A percentile compares a stretch with the other conserved stretches of the same genome.
phyloP scores from a whole-genome alignment of 2,797 vertebrate genomes.

The Bradypodion pumilum region DNA sequence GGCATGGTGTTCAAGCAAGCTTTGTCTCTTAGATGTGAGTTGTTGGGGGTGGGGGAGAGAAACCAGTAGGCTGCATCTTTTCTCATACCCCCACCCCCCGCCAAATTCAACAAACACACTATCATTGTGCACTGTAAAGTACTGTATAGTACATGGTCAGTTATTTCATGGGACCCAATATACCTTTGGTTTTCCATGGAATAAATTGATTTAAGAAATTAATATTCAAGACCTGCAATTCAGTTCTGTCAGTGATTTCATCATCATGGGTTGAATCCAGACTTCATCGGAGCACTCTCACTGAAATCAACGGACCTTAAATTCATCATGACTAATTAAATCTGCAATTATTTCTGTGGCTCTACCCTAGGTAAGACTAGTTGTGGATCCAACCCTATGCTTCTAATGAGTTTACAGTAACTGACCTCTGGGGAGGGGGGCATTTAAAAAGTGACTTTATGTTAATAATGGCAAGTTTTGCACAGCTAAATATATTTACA shows the following conservation, averaged over 20 bases:
- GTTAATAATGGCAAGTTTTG: not conserved
- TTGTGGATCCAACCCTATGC: not conserved
- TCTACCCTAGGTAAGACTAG: not conserved
- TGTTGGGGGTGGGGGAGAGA: too few relatives aligned
- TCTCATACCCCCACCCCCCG: too few relatives aligned
- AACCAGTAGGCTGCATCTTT: too few relatives aligned
- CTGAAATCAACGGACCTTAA: not conserved
- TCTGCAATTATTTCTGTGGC: not conserved
- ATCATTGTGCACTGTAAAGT: too few relatives aligned
- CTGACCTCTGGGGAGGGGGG: not conserved
- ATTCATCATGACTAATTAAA: not conserved
- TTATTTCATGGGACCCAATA: not conserved
- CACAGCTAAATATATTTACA: not conserved
- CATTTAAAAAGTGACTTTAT: rapidly evolving
- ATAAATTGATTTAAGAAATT: not conserved
- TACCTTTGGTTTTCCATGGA: not conserved
- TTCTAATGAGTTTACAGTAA: not conserved
- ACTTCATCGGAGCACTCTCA: not conserved
- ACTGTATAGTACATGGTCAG: not conserved
- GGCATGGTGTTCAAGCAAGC: too few relatives aligned
- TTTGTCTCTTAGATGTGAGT: too few relatives aligned
- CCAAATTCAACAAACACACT: too few relatives aligned
- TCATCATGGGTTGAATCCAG: not conserved
- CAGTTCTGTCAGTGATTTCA: not conserved
- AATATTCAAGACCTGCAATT: not conserved